phyloP scores from a whole-genome alignment of 2,113 vertebrate genomes.

The Oncorhynchus kisutch region DNA sequence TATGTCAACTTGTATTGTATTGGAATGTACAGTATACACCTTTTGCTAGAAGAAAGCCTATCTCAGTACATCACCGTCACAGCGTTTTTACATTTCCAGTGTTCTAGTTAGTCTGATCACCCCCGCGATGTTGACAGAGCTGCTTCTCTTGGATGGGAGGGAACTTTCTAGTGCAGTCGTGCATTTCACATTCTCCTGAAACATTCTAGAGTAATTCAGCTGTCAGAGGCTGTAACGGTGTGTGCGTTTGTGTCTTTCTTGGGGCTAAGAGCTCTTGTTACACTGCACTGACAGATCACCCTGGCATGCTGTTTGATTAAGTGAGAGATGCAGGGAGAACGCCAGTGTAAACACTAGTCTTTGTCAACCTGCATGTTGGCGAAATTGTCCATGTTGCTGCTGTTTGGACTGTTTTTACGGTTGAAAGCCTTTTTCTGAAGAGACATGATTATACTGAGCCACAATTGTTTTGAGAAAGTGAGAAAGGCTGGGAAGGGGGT shows the following conservation, averaged over 20 bases:
- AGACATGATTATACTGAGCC: slow-evolving; percentile 41
- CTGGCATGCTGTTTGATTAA: background rate
- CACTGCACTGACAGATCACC: slow-evolving; percentile 1
- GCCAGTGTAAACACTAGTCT: slow-evolving; percentile 31
- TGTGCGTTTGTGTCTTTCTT: background rate
- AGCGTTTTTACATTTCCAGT: too few relatives aligned
- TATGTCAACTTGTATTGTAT: too few relatives aligned
- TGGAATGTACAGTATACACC: too few relatives aligned
- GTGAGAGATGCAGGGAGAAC: background rate
- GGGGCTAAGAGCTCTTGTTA: background rate
- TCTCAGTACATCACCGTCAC: too few relatives aligned
- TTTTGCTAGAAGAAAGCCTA: too few relatives aligned
- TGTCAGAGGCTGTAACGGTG: background rate
- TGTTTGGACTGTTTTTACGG: slow-evolving; percentile 46
- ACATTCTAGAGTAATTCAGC: slow-evolving; percentile 12
- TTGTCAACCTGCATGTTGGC: slow-evolving; percentile 27
- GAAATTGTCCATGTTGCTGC: slow-evolving; percentile 37
- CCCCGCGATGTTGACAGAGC: slow-evolving; percentile 26
- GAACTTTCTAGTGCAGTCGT: slow-evolving; percentile 24
- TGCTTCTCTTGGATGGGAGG: slow-evolving; percentile 33
- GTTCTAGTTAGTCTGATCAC: slow-evolving; percentile 17
- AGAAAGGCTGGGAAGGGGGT: slow-evolving; percentile 4
- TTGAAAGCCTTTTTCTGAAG: slow-evolving; percentile 32
- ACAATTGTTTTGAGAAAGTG: slow-evolving; percentile 53
- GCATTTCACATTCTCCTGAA: slow-evolving; percentile 21